Evolutionary conservation across 2,888 invertebrate species (phyloP).

Genomic region (Caenorhabditis angaria): DNA sequence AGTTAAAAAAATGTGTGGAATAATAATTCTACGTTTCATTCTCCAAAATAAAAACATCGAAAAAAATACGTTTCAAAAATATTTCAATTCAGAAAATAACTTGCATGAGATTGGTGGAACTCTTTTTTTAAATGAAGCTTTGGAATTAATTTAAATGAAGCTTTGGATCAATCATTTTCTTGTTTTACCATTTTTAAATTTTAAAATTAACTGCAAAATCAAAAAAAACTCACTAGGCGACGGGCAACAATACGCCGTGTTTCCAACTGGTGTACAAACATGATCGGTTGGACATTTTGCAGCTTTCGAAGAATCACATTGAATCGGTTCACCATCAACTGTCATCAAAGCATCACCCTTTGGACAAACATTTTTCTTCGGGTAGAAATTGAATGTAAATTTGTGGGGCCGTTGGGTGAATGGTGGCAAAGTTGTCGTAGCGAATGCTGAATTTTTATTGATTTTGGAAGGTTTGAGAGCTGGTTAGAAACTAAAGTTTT

Average conservation of each 20-base stretch:
- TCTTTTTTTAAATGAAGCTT: no score
- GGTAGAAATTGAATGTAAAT: conserved; percentile 20
- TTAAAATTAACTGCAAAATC: neutral
- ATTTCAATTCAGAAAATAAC: no score
- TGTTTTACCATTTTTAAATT: neutral
- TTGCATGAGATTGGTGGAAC: no score
- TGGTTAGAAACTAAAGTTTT: neutral
- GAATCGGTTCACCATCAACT: conserved; percentile 33
- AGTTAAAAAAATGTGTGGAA: no score
- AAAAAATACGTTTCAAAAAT: no score
- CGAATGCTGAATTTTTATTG: conserved; percentile 20
- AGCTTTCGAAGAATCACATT: conserved; percentile 36
- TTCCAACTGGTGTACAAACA: conserved; percentile 45
- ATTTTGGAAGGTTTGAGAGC: neutral
- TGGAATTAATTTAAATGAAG: no score
- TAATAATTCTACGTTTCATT: no score
- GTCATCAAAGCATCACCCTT: conserved; percentile 44
- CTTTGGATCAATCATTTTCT: no score
- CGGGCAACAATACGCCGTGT: conserved; percentile 48
- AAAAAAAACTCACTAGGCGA: conserved; percentile 46
- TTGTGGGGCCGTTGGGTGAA: neutral
- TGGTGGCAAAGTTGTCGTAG: conserved; percentile 12
- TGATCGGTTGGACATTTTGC: conserved; percentile 49
- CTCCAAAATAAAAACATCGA: no score
- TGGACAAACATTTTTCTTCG: conserved; percentile 40